Base-by-base conservation (phyloP, 2,888 invertebrate species). In the Uloborus plumipes region DNA sequence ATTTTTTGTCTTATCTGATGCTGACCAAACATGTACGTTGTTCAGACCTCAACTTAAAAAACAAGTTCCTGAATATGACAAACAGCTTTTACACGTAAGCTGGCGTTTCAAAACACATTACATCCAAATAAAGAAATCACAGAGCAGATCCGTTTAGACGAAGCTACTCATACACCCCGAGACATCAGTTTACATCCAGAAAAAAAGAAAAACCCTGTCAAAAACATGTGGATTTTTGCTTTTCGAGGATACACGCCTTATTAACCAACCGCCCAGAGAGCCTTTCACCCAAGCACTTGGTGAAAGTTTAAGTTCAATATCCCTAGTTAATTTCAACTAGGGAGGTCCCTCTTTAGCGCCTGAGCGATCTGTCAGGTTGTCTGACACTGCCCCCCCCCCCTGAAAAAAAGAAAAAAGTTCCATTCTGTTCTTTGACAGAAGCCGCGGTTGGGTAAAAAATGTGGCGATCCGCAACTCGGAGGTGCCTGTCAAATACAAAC, bases 331-430 rank as follows among this genome's bases (percentile, higher is more conserved):
- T 70, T 47, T 64, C 70, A 16, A 31, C 64, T 15, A 51, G 64
- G 76, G 70, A 77, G 77, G 66, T 71, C 71, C 55, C 71, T 78
- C 39, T 22, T 79, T 72, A 72, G 71, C 72, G 66, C 72, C 59
- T 72, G 66, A 73, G 53, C 67, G 72, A 39, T 39, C 47, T 79
- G 71, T 79, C 78, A 78, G 51, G n/a, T 26, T 26, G 16, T 61
- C 61, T 69, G 58, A 67, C 67, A 61, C 53, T 47, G 14, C 55
- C n/a, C 18, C 4, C 65, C 50, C 26, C 15, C 16, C 16, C 61
- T 16, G 4, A 39, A 7, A 39, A 15, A 11, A 7, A 39, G 9
- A 39, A 39, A 39, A 39, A 39, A 39, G 39, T 39, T 39, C 39
- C 11, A 39, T 39, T 39, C 39, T 39, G 39, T 20, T 66, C 39